Base-by-base conservation (phyloP, 2,797 vertebrate genomes). In the Hapalemur alaotrensis region DNA sequence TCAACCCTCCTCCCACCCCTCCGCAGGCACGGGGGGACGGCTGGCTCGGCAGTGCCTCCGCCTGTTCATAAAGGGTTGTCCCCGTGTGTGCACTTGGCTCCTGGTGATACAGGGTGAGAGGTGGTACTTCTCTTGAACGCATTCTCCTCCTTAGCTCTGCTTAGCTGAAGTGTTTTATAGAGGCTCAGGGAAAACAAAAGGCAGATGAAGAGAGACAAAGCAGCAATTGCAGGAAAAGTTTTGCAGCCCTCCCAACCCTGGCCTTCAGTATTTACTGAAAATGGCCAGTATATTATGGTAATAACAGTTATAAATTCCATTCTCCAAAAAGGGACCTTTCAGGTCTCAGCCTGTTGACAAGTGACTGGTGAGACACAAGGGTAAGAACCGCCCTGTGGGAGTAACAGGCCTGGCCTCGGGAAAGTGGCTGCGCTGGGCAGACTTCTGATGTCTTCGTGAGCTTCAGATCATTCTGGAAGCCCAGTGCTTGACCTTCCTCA, bases 371-470 rank as follows among this genome's bases (percentile, higher is more conserved):
- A 75, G 5, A 4, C 9, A 0, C 4, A 30, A 22, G 22, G 48
- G 30, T 23, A n/a, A 67, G 22, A 52, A 22, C 3, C 11, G 0
- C 5, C n/a, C 13, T 8, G 1, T 65, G 8, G 59, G 48, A 50
- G 12, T 28, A 41, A 54, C n/a, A 30, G n/a, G 12, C 46, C n/a
- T 76, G 57, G n/a, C 25, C 17, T 70, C 2, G 22, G n/a, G 85
- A 57, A 50, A 65, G 25, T 12, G 5, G 28, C 59, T 15, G 1
- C 4, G 10, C 59, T 43, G 7, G 17, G 12, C 5, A 46, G 35
- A n/a, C 18, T 59, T 41, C 28, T 57, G 23, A 15, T 2, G 4
- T 30, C 23, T 25, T 48, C 23, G 17, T 7, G 61, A 67, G 20
- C 5, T 23, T 15, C 4, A 1, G 41, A 35, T 12, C 17, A 13